phyloP scores from a whole-genome alignment of 2,888 invertebrate species.

The Thereva unica region DNA sequence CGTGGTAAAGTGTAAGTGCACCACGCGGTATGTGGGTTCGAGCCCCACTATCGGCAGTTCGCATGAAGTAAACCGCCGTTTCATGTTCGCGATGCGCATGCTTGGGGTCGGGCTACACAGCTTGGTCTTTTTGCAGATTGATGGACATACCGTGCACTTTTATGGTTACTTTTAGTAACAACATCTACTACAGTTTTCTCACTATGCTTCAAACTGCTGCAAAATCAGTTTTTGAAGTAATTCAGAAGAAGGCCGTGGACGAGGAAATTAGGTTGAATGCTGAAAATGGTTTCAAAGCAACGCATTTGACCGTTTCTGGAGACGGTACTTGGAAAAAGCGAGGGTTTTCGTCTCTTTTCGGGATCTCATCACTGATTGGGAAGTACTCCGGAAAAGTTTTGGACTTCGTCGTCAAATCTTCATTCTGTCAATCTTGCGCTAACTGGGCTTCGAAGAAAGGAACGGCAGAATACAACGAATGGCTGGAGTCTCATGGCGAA shows the following conservation, averaged over 20 bases:
- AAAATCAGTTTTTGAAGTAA: slow-evolving; percentile 20
- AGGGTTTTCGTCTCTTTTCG: slow-evolving; percentile 12
- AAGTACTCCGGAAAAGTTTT: slow-evolving; percentile 37
- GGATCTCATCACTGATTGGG: slow-evolving; percentile 14
- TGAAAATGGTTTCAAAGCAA: slow-evolving; percentile 13
- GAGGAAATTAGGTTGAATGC: too few relatives aligned
- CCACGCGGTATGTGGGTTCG: slow-evolving; percentile 39
- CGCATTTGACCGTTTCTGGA: slow-evolving; percentile 2
- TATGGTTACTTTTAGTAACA: too few relatives aligned
- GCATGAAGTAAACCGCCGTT: slow-evolving; percentile 44
- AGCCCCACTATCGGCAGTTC: slow-evolving; percentile 38
- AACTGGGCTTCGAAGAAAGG: slow-evolving; percentile 34
- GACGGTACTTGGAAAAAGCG: slow-evolving; percentile 4
- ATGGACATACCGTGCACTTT: too few relatives aligned
- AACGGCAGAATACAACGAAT: slow-evolving; percentile 17
- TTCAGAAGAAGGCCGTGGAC: slow-evolving; percentile 11
- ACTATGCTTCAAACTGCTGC: slow-evolving; percentile 36
- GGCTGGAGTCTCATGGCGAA: slow-evolving; percentile 1
- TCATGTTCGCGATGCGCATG: slow-evolving; percentile 44
- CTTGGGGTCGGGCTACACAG: slow-evolving; percentile 43
- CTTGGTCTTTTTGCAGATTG: too few relatives aligned
- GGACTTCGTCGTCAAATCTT: too few relatives aligned
- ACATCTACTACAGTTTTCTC: too few relatives aligned
- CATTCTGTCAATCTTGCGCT: slow-evolving; percentile 40
- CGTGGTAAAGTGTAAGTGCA: too few relatives aligned